Evolutionary conservation across 2,888 invertebrate species (phyloP).

Genomic region (Diachrysia chrysitis): DNA sequence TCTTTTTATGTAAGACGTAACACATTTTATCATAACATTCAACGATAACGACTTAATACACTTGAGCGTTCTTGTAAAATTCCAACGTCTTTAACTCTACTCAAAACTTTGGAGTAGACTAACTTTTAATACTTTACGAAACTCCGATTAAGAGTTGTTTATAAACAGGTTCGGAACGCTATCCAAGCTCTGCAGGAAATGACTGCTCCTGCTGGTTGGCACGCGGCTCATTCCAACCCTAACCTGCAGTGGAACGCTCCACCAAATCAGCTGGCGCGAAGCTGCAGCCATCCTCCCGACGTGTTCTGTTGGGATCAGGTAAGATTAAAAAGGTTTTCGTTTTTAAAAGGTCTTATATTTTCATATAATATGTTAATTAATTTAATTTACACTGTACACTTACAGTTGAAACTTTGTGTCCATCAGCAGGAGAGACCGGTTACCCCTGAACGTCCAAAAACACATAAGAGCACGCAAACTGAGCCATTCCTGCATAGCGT

Average conservation of each 20-base stretch:
- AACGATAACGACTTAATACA: slow-evolving; percentile 6
- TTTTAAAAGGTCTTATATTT: too few relatives aligned
- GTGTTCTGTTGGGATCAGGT: slow-evolving; percentile 93
- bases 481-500: slow-evolving; percentile 90
- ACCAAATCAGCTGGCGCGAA: slow-evolving; percentile 91
- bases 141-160: slow-evolving; percentile 11
- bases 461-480: slow-evolving; percentile 89
- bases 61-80: slow-evolving; percentile 29
- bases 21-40: slow-evolving; percentile 14
- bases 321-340: slow-evolving; percentile 7
- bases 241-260: slow-evolving; percentile 91
- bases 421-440: slow-evolving; percentile 80
- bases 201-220: slow-evolving; percentile 91
- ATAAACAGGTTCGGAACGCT: slow-evolving; percentile 92
- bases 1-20: slow-evolving; percentile 6
- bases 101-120: slow-evolving; percentile 27
- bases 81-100: slow-evolving; percentile 9
- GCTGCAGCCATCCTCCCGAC: slow-evolving; percentile 95
- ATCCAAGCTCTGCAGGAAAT: slow-evolving; percentile 95
- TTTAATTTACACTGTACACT: neutral
- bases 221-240: slow-evolving; percentile 95
- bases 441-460: slow-evolving; percentile 81
- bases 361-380: neutral
- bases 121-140: slow-evolving; percentile 23
- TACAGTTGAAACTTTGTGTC: slow-evolving; percentile 25